A percentile compares a stretch with the other conserved stretches of the same genome.
Conservation (phyloP, 2,888 invertebrate genomes). For the Agonopterix heracliana region DNA sequence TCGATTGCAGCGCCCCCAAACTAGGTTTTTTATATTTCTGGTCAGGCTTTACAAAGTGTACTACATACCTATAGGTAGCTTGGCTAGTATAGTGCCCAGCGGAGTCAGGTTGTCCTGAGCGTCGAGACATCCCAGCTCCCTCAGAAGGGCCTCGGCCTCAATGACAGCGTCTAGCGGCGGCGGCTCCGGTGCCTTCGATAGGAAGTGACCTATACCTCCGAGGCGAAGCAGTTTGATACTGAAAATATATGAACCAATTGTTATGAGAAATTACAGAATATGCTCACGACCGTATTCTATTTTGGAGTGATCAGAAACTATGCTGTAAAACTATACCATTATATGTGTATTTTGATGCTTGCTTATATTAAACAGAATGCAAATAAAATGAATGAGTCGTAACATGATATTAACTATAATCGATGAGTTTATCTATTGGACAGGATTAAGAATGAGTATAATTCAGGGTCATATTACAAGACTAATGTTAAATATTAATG, state of each 20-base stretch:
- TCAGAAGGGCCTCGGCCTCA: constrained; percentile 91
- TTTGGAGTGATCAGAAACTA: neutral
- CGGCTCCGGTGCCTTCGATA: constrained; percentile 96
- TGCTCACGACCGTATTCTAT: neutral
- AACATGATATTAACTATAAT: too few species aligned
- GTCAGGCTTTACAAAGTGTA: too few species aligned
- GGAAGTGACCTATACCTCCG: constrained; percentile 94
- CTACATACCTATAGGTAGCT: constrained; percentile 84
- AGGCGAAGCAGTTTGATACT: constrained; percentile 85
- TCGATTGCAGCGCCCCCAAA: too few species aligned
- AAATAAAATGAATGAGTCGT: too few species aligned
- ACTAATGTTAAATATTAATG: too few species aligned
- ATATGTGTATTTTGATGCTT: too few species aligned
- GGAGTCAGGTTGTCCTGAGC: constrained; percentile 91
- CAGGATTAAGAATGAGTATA: too few species aligned
- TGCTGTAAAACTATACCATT: too few species aligned
- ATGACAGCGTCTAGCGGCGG: constrained; percentile 98
- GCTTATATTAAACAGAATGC: too few species aligned
- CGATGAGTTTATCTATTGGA: too few species aligned
- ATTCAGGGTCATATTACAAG: too few species aligned
- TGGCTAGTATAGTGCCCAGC: constrained; percentile 93
- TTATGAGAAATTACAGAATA: neutral
- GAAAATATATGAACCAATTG: constrained; percentile 5
- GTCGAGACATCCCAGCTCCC: constrained; percentile 95
- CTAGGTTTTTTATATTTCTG: too few species aligned